Conservation (phyloP, 2,888 invertebrate species). For the Conomelus anceps region DNA sequence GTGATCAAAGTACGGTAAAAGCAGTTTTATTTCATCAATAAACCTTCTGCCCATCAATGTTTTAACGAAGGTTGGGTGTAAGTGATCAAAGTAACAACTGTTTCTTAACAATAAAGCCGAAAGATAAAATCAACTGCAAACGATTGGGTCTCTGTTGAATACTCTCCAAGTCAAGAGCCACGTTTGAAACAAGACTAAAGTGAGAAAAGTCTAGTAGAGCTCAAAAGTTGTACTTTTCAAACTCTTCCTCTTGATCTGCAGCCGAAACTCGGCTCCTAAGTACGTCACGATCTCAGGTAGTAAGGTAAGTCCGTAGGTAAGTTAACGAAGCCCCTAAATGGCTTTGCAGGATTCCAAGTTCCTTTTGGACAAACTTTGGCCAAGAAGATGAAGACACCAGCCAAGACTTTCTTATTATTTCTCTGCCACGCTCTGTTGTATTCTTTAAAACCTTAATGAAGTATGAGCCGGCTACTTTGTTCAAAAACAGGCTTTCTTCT, state of each 20-base stretch:
- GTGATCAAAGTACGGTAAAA: too few species aligned
- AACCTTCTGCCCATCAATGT: too few species aligned
- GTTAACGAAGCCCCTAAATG: not conserved
- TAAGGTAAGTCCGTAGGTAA: not conserved
- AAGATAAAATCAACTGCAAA: not conserved
- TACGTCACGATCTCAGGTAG: not conserved
- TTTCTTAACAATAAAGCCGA: not conserved
- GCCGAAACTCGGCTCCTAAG: not conserved
- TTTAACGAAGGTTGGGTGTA: too few species aligned
- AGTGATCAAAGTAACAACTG: not conserved
- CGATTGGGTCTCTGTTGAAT: not conserved
- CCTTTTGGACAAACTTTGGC: not conserved
- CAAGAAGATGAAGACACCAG: not conserved
- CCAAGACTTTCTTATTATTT: not conserved
- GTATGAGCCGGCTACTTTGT: not conserved
- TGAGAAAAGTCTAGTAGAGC: not conserved
- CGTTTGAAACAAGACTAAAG: not conserved
- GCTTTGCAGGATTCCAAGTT: not conserved
- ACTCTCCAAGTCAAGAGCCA: not conserved
- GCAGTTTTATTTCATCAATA: too few species aligned
- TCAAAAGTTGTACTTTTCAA: not conserved
- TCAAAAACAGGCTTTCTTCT: not conserved
- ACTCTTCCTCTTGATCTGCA: not conserved
- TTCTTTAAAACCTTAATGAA: not conserved
- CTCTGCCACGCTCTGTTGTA: not conserved